These are phyloP conservation scores for Hirtodrosophila trivittata DNA, from an alignment of 2,888 invertebrate genomes.

Conservation along the genomic window DNA sequence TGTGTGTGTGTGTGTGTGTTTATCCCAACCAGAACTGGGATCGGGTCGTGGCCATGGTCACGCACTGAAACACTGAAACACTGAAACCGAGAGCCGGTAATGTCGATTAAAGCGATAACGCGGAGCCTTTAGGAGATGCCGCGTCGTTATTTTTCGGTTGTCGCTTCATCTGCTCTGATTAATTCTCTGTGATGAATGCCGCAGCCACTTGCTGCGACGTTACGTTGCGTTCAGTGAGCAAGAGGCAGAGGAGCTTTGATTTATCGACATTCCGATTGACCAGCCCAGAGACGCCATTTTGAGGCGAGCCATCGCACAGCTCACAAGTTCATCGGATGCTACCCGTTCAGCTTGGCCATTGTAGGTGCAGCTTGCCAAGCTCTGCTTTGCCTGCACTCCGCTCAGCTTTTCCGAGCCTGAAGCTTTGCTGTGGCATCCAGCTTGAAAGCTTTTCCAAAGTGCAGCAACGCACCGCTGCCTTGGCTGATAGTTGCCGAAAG, in stretches of 20 bases:
- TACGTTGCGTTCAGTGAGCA: constrained; percentile 16
- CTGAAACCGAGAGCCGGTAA: constrained; percentile 32
- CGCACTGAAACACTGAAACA: constrained; percentile 49
- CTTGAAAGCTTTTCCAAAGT: constrained; percentile 34
- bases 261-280: constrained; percentile 68
- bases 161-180: constrained; percentile 76
- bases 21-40: constrained; percentile 2
- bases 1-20: constrained; percentile 8
- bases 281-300: constrained; percentile 59
- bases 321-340: no score
- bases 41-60: constrained; percentile 48
- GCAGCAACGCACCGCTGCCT: not conserved
- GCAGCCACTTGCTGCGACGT: constrained; percentile 55
- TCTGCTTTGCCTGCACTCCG: constrained; percentile 9
- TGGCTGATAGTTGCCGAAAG: not conserved
- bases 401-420: constrained; percentile 43
- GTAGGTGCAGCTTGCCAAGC: constrained; percentile 60
- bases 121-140: constrained; percentile 64
- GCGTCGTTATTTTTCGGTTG: constrained; percentile 75
- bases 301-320: no score
- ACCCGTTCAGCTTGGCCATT: no score
- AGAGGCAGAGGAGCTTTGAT: constrained; percentile 58
- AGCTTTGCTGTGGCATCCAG: constrained; percentile 40
- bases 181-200: constrained; percentile 76
- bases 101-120: constrained; percentile 72